Evolutionary conservation across 2,797 vertebrate species (phyloP).

Genomic region (Sebastes dallii): DNA sequence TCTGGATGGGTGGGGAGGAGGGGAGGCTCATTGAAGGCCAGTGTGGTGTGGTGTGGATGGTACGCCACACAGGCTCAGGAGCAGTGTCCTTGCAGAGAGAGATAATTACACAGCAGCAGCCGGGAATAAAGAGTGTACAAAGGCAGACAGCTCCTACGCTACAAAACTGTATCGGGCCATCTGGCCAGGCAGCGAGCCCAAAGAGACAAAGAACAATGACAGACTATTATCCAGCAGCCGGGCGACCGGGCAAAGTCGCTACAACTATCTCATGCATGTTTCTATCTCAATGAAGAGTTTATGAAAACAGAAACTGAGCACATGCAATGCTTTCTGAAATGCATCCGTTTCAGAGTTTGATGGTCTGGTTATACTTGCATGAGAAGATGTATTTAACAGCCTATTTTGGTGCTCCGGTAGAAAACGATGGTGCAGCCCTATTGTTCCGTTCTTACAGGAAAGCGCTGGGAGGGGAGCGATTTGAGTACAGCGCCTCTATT

Average conservation of each 20-base stretch:
- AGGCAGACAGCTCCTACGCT: slow-evolving; percentile 51
- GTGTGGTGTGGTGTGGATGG: slow-evolving; percentile 54
- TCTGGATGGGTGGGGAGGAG: slow-evolving; percentile 16
- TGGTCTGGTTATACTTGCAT: not conserved
- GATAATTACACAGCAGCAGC: slow-evolving; percentile 67
- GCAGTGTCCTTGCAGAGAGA: slow-evolving; percentile 50
- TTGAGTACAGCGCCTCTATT: slow-evolving; percentile 2
- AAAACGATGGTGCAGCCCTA: not conserved
- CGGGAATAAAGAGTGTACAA: slow-evolving; percentile 50
- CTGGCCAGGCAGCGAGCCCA: slow-evolving; percentile 4
- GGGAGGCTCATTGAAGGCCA: slow-evolving; percentile 50
- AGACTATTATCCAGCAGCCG: slow-evolving; percentile 10
- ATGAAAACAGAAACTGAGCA: not conserved
- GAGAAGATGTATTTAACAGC: not conserved
- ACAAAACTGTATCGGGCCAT: slow-evolving; percentile 28
- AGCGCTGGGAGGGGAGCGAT: slow-evolving; percentile 1
- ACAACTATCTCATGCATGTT: not conserved
- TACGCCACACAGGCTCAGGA: slow-evolving; percentile 56
- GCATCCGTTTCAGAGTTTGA: not conserved
- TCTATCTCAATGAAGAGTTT: not conserved
- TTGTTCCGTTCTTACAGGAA: slow-evolving; percentile 15
- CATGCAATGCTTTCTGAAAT: not conserved
- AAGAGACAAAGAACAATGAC: slow-evolving; percentile 38
- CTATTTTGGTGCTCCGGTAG: not conserved
- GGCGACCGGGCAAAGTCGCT: not conserved